Base-by-base conservation (phyloP, 2,888 invertebrate species). In the Ormia ochracea region DNA sequence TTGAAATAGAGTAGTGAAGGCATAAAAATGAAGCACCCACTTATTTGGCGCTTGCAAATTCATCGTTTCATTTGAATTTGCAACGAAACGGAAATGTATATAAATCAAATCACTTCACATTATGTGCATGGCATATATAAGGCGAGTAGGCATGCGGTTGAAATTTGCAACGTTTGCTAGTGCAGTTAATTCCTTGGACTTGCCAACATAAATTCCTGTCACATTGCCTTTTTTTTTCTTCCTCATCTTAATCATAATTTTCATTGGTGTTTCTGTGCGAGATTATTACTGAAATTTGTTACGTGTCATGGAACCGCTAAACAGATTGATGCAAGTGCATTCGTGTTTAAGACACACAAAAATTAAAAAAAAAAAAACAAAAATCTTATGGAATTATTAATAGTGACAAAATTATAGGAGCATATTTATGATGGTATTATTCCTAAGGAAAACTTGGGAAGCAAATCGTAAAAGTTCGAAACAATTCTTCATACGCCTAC, bases 71-170 rank as follows among this genome's bases (percentile, higher is more conserved):
- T 84, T 80, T 86, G 86, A 83, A 85, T 84, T 88, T 84, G 85
- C 86, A 88, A 83, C 82, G 85, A 85, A 86, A 86, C 87, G 87
- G 87, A 87, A 87, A 87, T 86, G 84, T 83, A 79, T 78, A 87
- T 87, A 87, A 87, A 88, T 87, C 87, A 87, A 63, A 72, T 59
- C 48, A 33, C 61, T 10, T 50, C 38, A 48, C n/a, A n/a, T n/a
- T n/a, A n/a, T n/a, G n/a, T n/a, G n/a, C n/a, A n/a, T n/a, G n/a
- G n/a, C n/a, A n/a, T n/a, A n/a, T n/a, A n/a, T n/a, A n/a, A n/a
- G n/a, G n/a, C n/a, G n/a, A n/a, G n/a, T n/a, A 19, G 48, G 70
- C 69, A 52, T 77, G 48, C 19, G 14, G 38, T 52, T 59, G 65
- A 48, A 33, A 61, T 50, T 45, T 48, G 48, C 17, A 14, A 10